A percentile compares a stretch with the other conserved stretches of the same genome.
These are phyloP conservation scores for Lathamus discolor DNA, from an alignment of 2,113 vertebrate genomes.

Conservation along the genomic window DNA sequence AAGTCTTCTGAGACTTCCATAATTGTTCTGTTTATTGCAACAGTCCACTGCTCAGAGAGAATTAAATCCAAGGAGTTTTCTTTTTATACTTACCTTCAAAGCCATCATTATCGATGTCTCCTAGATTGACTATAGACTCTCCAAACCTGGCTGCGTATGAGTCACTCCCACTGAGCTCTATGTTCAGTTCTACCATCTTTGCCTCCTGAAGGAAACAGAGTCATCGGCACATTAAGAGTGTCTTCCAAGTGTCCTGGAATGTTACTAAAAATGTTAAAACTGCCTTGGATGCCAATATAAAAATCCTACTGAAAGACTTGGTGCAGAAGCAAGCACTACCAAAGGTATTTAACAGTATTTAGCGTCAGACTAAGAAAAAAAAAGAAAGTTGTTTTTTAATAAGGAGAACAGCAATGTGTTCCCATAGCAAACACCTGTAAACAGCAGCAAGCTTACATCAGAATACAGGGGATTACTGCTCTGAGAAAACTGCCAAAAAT, in stretches of 20 bases:
- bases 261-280: background rate
- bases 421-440: background rate
- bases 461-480: background rate
- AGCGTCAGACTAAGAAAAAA: background rate
- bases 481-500: background rate
- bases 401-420: background rate
- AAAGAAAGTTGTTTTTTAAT: background rate
- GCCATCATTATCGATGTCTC: constrained; percentile 94
- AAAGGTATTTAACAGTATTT: background rate
- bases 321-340: background rate
- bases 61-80: background rate
- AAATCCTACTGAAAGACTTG: background rate
- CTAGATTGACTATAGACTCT: constrained; percentile 88
- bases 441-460: background rate
- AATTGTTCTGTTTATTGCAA: background rate
- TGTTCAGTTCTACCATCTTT: constrained; percentile 80
- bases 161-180: constrained; percentile 82
- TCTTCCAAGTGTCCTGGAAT: background rate
- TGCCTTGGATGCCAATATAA: background rate
- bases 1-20: background rate
- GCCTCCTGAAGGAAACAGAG: constrained; percentile 71
- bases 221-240: background rate
- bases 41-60: background rate
- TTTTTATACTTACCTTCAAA: constrained; percentile 82
- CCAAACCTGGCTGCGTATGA: constrained; percentile 91